These are phyloP conservation scores for Crepidodera aurea DNA, from an alignment of 2,888 invertebrate species.

Conservation along the genomic window DNA sequence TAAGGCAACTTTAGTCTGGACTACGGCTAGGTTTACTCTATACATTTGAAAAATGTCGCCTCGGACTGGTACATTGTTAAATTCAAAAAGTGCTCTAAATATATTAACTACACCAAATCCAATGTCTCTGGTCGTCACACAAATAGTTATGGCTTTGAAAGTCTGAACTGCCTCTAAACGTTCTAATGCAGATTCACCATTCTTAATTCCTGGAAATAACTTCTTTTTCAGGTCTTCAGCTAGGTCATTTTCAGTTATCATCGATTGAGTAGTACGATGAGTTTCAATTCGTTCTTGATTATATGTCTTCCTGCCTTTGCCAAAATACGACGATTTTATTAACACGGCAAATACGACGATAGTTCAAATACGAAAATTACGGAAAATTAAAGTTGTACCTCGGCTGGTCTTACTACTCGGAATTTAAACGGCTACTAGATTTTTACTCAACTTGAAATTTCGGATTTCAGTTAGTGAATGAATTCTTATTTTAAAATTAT, in stretches of 20 bases:
- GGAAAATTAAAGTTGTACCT: too few species aligned
- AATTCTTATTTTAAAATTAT: too few species aligned
- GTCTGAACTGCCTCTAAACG: not conserved
- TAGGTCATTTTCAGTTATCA: not conserved
- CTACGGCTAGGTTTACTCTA: not conserved
- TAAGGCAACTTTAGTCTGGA: not conserved
- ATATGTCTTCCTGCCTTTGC: not conserved
- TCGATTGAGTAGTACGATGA: not conserved
- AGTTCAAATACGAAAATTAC: too few species aligned
- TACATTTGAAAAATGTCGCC: conserved; percentile 8
- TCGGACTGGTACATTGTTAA: not conserved
- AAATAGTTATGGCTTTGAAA: not conserved
- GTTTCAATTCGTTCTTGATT: not conserved
- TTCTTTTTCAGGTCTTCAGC: conserved; percentile 4
- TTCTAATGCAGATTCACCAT: not conserved
- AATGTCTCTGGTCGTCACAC: not conserved
- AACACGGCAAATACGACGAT: too few species aligned
- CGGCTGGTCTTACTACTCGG: too few species aligned
- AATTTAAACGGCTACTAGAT: too few species aligned
- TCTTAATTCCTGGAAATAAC: not conserved
- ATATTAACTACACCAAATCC: not conserved
- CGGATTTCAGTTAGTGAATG: too few species aligned
- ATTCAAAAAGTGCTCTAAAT: not conserved
- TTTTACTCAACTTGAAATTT: too few species aligned
- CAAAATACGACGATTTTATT: too few species aligned